phyloP scores from a whole-genome alignment of 2,113 vertebrate species.

The Prochilodus magdalenae region DNA sequence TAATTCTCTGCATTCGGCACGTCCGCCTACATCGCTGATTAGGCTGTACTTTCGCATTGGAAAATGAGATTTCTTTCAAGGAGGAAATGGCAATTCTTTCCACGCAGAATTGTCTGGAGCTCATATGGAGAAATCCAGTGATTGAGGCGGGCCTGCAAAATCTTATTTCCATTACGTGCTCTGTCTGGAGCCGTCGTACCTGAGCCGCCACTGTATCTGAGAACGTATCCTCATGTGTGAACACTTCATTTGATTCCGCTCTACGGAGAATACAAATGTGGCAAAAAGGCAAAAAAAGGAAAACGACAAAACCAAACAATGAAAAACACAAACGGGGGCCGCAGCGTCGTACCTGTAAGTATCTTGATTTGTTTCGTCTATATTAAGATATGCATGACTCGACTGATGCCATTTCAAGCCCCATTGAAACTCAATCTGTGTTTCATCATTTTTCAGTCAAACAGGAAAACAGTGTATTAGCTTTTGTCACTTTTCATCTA shows the following conservation, averaged over 20 bases:
- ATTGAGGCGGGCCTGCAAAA: conserved; percentile 10
- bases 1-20: conserved; percentile 20
- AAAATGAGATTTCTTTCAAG: conserved; percentile 40
- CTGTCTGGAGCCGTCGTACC: conserved; percentile 32
- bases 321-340: background rate
- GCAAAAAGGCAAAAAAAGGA: background rate
- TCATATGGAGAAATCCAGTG: conserved; percentile 35
- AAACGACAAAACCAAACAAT: background rate
- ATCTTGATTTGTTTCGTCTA: conserved; percentile 35
- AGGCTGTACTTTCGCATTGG: conserved; percentile 28
- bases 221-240: conserved; percentile 7
- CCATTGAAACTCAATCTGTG: conserved; percentile 53
- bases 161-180: conserved; percentile 43
- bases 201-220: conserved; percentile 21
- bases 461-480: conserved; percentile 52
- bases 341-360: conserved; percentile 18
- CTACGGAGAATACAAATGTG: too few species aligned
- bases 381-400: conserved; percentile 39
- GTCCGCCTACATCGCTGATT: conserved; percentile 10
- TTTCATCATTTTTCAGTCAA: conserved; percentile 31
- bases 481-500: conserved; percentile 53
- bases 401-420: conserved; percentile 51
- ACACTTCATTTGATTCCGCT: conserved; percentile 22
- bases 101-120: conserved; percentile 38
- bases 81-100: conserved; percentile 31